Conservation (phyloP, 2,888 invertebrate species). For the Leptarthrus brevirostris region DNA sequence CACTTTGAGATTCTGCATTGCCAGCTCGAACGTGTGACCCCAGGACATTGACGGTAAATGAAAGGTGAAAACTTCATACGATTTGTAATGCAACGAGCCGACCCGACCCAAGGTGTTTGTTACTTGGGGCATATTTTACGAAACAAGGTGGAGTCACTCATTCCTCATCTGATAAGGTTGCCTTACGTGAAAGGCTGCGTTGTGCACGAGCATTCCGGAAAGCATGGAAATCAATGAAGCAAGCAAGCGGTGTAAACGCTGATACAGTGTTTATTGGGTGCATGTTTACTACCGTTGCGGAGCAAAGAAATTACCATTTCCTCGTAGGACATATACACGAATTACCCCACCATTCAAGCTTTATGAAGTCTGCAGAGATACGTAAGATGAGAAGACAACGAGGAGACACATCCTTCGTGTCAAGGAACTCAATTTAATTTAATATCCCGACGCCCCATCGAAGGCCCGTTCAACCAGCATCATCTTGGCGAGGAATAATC, state of each 20-base stretch:
- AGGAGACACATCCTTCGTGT: not conserved
- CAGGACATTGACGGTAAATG: constrained; percentile 46
- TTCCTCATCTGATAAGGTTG: constrained; percentile 49
- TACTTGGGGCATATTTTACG: constrained; percentile 48
- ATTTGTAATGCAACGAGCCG: constrained; percentile 43
- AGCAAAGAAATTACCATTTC: not conserved
- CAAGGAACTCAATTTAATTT: not conserved
- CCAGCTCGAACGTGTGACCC: constrained; percentile 25
- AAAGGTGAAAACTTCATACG: constrained; percentile 51
- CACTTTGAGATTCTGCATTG: constrained; percentile 1
- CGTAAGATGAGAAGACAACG: constrained; percentile 1
- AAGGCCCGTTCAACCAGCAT: not conserved
- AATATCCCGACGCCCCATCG: constrained; percentile 12
- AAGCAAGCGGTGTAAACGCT: not conserved
- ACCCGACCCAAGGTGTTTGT: constrained; percentile 22
- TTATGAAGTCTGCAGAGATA: not conserved
- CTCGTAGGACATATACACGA: not conserved
- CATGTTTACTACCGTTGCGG: not conserved
- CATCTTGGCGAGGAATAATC: constrained; percentile 22
- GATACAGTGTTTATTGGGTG: not conserved
- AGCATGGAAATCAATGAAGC: constrained; percentile 10
- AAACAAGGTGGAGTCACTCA: constrained; percentile 52
- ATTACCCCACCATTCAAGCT: not conserved
- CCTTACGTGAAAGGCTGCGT: constrained; percentile 49
- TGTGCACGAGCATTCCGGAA: constrained; percentile 13